These are phyloP conservation scores for Balaeniceps rex DNA, from an alignment of 2,113 vertebrate species.

Conservation along the genomic window DNA sequence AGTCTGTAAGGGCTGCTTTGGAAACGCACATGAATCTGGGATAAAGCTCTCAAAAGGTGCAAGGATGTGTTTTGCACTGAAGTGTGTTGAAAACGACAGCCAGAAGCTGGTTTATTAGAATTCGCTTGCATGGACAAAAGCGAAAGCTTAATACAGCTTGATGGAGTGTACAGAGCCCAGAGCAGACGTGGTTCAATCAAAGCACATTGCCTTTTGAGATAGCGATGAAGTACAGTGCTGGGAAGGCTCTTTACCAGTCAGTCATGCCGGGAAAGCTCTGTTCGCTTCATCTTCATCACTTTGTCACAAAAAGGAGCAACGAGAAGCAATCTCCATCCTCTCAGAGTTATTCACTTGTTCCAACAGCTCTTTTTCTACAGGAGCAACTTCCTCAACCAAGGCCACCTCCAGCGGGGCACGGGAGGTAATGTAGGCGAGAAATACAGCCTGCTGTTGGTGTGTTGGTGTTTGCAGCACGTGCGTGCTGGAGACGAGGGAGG, in stretches of 20 bases:
- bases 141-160: not conserved
- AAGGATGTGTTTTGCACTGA: not conserved
- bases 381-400: not conserved
- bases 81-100: not conserved
- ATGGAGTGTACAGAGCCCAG: not conserved
- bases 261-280: not conserved
- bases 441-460: accelerated
- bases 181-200: not conserved
- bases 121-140: not conserved
- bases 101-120: not conserved
- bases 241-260: not conserved
- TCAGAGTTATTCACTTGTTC: not conserved
- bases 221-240: not conserved
- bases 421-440: not conserved
- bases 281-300: accelerated
- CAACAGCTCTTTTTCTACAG: not conserved
- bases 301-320: not conserved
- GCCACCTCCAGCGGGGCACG: not conserved
- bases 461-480: not conserved
- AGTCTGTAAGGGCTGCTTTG: not conserved
- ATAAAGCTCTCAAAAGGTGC: not conserved
- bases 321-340: not conserved
- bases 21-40: not conserved
- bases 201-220: not conserved
- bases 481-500: not conserved